These are phyloP conservation scores for Scatophagus argus DNA, from an alignment of 2,113 vertebrate species.

Conservation along the genomic window DNA sequence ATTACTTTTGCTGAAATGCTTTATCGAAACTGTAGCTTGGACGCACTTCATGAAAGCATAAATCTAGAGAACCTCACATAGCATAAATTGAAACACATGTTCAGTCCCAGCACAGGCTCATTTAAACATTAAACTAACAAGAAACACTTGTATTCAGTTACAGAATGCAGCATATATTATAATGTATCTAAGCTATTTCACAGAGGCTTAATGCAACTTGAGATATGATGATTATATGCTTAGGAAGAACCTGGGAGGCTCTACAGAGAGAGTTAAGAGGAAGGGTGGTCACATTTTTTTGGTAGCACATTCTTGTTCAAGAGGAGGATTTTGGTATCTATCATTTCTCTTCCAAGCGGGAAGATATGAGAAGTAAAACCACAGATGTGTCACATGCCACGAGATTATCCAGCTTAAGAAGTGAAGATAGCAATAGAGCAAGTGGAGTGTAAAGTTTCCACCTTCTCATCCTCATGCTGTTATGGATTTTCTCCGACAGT, in stretches of 20 bases:
- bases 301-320: constrained; percentile 48
- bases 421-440: constrained; percentile 9
- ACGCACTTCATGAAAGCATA: constrained; percentile 32
- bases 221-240: constrained; percentile 49
- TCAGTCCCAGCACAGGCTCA: constrained; percentile 36
- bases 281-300: constrained; percentile 19
- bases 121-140: constrained; percentile 51
- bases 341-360: constrained; percentile 33
- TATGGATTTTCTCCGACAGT: neutral
- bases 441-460: constrained; percentile 31
- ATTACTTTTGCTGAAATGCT: constrained; percentile 52
- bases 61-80: constrained; percentile 57
- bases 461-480: constrained; percentile 12
- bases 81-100: constrained; percentile 68
- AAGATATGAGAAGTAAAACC: constrained; percentile 46
- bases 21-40: constrained; percentile 56
- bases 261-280: neutral
- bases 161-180: constrained; percentile 32
- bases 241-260: constrained; percentile 32
- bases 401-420: constrained; percentile 33
- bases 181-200: constrained; percentile 50
- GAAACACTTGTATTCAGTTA: constrained; percentile 54
- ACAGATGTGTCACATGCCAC: constrained; percentile 34
- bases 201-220: constrained; percentile 33
- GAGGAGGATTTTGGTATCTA: constrained; percentile 30